Evolutionary conservation across 2,888 invertebrate genomes (phyloP).

Genomic region (Apocheima hispidaria): DNA sequence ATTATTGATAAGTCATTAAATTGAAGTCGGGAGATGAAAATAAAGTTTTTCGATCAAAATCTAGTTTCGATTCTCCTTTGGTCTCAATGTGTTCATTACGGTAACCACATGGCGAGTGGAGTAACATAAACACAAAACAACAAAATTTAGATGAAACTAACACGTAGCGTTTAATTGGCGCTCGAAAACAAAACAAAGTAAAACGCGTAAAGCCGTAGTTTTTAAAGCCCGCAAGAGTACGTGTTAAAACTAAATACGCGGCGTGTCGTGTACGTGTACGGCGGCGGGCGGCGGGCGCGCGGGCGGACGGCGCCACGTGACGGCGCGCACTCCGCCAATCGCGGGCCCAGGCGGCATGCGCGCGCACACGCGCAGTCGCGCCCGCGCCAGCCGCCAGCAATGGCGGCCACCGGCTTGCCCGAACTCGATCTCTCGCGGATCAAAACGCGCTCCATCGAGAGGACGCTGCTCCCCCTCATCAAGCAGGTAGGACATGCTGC

Average conservation of each 20-base stretch:
- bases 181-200: constrained; percentile 71
- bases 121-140: constrained; percentile 37
- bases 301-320: constrained; percentile 61
- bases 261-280: constrained; percentile 51
- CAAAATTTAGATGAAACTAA: constrained; percentile 42
- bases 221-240: constrained; percentile 69
- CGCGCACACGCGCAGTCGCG: constrained; percentile 80
- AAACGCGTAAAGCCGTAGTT: constrained; percentile 70
- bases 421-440: constrained; percentile 90
- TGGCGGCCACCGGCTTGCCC: constrained; percentile 87
- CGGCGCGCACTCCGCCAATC: constrained; percentile 62
- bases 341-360: constrained; percentile 61
- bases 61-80: constrained; percentile 29
- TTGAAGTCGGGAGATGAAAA: constrained; percentile 51
- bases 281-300: constrained; percentile 52
- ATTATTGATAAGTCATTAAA: constrained; percentile 67
- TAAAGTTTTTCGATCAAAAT: constrained; percentile 48
- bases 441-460: constrained; percentile 97
- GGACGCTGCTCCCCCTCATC: constrained; percentile 96
- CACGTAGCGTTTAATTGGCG: constrained; percentile 56
- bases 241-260: constrained; percentile 65
- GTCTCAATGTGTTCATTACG: neutral
- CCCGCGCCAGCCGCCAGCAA: constrained; percentile 84
- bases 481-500: constrained; percentile 91
- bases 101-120: constrained; percentile 16